Conservation (phyloP, 2,888 invertebrate genomes). For the Crematogaster levior region DNA sequence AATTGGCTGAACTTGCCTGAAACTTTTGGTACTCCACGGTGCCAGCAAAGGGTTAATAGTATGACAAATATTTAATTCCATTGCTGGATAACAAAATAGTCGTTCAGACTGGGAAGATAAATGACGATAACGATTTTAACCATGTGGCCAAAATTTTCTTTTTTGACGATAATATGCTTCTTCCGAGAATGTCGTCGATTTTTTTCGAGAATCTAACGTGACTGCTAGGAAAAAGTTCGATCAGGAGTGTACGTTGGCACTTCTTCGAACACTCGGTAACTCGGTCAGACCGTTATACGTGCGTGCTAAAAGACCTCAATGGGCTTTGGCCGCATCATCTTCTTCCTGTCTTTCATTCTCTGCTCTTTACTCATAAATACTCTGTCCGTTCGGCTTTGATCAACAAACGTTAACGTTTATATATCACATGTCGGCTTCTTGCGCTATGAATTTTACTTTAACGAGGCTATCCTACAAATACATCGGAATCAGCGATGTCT, state of each 20-base stretch:
- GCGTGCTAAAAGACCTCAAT: slow-evolving; percentile 81
- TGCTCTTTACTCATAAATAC: slow-evolving; percentile 10
- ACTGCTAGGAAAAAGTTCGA: slow-evolving; percentile 9
- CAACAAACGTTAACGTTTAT: background rate
- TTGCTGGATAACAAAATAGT: background rate
- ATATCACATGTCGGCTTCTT: background rate
- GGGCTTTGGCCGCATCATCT: slow-evolving; percentile 75
- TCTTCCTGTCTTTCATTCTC: slow-evolving; percentile 56
- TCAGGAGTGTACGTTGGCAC: slow-evolving; percentile 19
- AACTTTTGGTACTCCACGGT: no score
- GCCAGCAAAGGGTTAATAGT: no score
- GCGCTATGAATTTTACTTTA: background rate
- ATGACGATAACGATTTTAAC: background rate
- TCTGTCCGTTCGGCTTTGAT: slow-evolving; percentile 16
- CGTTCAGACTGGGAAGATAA: background rate
- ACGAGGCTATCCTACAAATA: background rate
- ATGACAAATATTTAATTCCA: background rate
- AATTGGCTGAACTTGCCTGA: no score
- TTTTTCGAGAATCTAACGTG: slow-evolving; percentile 4
- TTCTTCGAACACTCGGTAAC: slow-evolving; percentile 74
- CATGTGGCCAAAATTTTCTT: background rate
- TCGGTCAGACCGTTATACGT: slow-evolving; percentile 81
- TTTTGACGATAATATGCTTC: background rate
- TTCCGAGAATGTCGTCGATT: background rate
- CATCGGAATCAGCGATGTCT: background rate